Evolutionary conservation across 2,797 vertebrate genomes (phyloP), one percentile per base, ranked within the genome.

Genomic region (Oreortyx pictus): DNA sequence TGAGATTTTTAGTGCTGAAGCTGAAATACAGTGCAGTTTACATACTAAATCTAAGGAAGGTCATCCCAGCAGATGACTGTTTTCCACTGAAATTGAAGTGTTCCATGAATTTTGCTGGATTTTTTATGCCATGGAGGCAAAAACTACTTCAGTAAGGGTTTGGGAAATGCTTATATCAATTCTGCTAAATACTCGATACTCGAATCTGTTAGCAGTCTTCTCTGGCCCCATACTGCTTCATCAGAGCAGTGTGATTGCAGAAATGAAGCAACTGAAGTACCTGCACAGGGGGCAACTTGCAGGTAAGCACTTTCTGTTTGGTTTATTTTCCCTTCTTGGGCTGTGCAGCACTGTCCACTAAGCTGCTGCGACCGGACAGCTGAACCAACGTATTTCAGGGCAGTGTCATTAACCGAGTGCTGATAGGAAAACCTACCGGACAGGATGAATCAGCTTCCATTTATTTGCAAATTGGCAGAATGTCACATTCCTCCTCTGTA

Each of bases 371-470:
- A 82, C 59, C 23, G 62, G 71, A 86, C 81, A 96, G 88, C 88
- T 94, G 91, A 96, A 75, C 80, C 85, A 78, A 92, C 80, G 66
- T 77, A 87, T 96, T 95, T 84, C 86, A 83, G 83, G 70, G 71
- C 57, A 77, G 65, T 81, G 35, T 86, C 82, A 35, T 89, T 82
- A 92, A 41, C 67, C 4, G 66, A 77, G 66, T 29, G 86, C 88
- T 93, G 85, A 91, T 92, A 86, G 0, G 13, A 91, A 93, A 95
- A 70, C 86, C 78, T 57, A 92, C 70, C 19, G 84, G 78, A 87
- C 82, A 61, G 82, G 74, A 90, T 90, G 90, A 95, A 70, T 96
- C 83, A 91, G 60, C 89, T 93, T 80, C 90, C 86, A 93, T 96
- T 95, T 92, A 77, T 95, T 91, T 18, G 67, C 90, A 74, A 44